Evolutionary conservation across 2,113 vertebrate genomes (phyloP), one percentile per base, ranked within the genome.

Genomic region (Spea multiplicata): DNA sequence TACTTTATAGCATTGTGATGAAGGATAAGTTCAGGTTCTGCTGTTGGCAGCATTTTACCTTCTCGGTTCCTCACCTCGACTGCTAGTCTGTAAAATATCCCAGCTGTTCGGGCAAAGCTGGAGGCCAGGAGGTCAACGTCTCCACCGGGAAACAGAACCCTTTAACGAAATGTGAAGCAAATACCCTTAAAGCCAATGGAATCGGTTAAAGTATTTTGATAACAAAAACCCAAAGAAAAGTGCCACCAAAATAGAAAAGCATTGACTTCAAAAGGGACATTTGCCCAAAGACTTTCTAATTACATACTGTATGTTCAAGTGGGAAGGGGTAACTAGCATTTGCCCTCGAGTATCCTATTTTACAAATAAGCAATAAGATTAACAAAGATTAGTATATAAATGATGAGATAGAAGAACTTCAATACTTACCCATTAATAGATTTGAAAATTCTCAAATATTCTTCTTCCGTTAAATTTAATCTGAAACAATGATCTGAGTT

Each of bases 341-440:
- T 30, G 30, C 30, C 30, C 30, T 30, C 30, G 30, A 30, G 30
- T 2, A 30, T 30, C 30, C 30, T 30, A 30, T 30, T 30, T 30
- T 30, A 1, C 30, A 30, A 30, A 13, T 12, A 59, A 59, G 55
- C 10, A 8, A 13, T 59, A 59, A 59, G 10, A 59, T 53, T 53
- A 53, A 30, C 30, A 30, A 13, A 59, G 55, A 12, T 13, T 59
- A 12, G 10, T 59, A 52, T 52, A 7, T 52, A 52, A 52, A 52
- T 7, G 50, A 52, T 10, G 50, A 7, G 2, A 30, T 30, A 30
- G 30, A 30, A 30, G 30, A 30, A 30, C 30, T 1, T 2, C 30
- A 30, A 30, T 30, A 68, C 90, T 78, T 82, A 94, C 92, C 93
- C 93, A 66, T 94, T 93, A 76, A 93, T 91, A 45, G 89, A 87